phyloP scores from a whole-genome alignment of 1,140 invertebrate species.

The Formica selysi region DNA sequence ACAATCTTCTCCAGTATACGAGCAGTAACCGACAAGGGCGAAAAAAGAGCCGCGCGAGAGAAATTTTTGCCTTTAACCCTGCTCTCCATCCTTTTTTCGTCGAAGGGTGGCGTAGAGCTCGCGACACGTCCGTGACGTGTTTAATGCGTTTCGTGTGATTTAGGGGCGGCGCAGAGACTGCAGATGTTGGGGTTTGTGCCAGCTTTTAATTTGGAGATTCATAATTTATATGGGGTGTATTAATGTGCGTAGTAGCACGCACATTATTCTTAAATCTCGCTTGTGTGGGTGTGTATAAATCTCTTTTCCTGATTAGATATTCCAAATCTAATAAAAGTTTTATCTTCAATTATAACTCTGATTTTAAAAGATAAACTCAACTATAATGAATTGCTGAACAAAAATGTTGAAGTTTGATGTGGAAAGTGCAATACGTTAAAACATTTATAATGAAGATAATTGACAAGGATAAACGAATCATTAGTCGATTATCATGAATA shows the following conservation, averaged over 20 bases:
- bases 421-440: not conserved
- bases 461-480: not conserved
- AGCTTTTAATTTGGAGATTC: conserved; percentile 60
- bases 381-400: not conserved
- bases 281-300: not conserved
- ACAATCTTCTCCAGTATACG: conserved; percentile 4
- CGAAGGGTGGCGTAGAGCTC: conserved; percentile 45
- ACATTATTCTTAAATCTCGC: conserved; percentile 39
- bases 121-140: conserved; percentile 57
- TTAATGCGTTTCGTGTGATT: conserved; percentile 61
- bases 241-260: not conserved
- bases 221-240: conserved; percentile 61
- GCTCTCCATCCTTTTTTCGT: not conserved
- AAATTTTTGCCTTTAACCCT: conserved; percentile 52
- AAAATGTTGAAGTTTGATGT: not conserved
- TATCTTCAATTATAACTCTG: not conserved
- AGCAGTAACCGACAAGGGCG: conserved; percentile 17
- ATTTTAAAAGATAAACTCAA: not conserved
- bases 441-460: not conserved
- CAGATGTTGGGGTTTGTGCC: conserved; percentile 53
- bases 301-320: not conserved
- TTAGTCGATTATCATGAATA: not conserved
- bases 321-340: conserved; percentile 13
- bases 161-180: conserved; percentile 43
- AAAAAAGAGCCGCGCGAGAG: conserved; percentile 47